Conservation (phyloP, 2,797 vertebrate species). For the Vultur gryphus region DNA sequence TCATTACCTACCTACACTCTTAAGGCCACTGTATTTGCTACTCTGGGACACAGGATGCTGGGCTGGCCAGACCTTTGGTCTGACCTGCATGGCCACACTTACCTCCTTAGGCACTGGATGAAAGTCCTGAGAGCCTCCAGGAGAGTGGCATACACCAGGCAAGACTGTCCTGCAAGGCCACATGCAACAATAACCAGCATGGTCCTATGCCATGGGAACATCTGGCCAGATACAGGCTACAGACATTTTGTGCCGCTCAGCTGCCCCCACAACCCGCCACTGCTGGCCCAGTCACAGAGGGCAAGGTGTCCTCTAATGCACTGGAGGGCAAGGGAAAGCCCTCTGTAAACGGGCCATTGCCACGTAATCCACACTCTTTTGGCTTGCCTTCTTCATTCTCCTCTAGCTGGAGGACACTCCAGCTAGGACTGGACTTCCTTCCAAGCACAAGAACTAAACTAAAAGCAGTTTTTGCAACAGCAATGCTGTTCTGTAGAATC, state of each 20-base stretch:
- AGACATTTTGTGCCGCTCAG: background rate
- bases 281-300: background rate
- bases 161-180: background rate
- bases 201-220: background rate
- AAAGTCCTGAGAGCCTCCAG: background rate
- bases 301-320: background rate
- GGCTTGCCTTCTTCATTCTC: background rate
- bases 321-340: background rate
- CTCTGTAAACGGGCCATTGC: background rate
- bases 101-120: background rate
- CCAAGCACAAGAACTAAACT: background rate
- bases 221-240: background rate
- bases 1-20: background rate
- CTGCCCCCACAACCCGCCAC: background rate
- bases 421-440: background rate
- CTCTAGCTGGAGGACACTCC: background rate
- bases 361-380: background rate
- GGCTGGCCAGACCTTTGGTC: background rate
- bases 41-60: background rate
- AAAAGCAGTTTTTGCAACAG: background rate
- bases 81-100: background rate
- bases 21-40: background rate
- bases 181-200: background rate
- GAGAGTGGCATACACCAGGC: background rate
- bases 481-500: background rate